phyloP scores from a whole-genome alignment of 2,797 vertebrate species.

The Botia kubotai region DNA sequence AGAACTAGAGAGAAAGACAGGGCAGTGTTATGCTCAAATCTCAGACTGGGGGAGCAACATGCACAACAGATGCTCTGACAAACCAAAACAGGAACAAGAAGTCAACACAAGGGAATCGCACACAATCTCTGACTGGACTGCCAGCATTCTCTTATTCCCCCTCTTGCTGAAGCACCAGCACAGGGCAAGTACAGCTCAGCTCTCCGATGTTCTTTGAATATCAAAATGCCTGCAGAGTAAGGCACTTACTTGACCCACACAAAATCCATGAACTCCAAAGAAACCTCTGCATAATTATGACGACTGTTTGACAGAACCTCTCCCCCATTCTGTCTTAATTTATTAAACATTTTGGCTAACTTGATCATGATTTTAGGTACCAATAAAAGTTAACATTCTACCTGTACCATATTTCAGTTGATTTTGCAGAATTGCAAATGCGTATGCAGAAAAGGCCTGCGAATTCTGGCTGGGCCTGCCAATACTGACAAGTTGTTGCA shows the following conservation, averaged over 20 bases:
- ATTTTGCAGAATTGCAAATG: too few species aligned
- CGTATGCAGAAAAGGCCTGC: background rate
- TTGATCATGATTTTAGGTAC: too few species aligned
- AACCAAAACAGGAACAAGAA: slow-evolving; percentile 77
- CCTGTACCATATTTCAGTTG: background rate
- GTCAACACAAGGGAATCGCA: slow-evolving; percentile 72
- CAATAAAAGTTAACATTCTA: background rate
- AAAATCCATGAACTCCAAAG: too few species aligned
- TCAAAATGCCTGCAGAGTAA: slow-evolving; percentile 2
- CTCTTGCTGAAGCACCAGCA: background rate
- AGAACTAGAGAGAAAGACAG: slow-evolving; percentile 66
- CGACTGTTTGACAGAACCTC: too few species aligned
- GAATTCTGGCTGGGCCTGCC: background rate
- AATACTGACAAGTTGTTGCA: slow-evolving; percentile 3
- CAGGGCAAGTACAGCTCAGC: slow-evolving; percentile 15
- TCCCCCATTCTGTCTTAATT: background rate
- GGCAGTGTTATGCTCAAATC: slow-evolving; percentile 76
- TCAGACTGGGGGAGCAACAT: slow-evolving; percentile 78
- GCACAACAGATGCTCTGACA: slow-evolving; percentile 80
- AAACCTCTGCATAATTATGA: too few species aligned
- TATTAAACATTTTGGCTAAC: too few species aligned
- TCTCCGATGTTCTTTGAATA: slow-evolving; percentile 21
- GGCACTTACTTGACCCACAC: background rate
- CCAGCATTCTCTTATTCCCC: slow-evolving; percentile 6
- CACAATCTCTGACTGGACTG: slow-evolving; percentile 2